Evolutionary conservation across 2,888 invertebrate genomes (phyloP).

Genomic region (Pheosia tremula): DNA sequence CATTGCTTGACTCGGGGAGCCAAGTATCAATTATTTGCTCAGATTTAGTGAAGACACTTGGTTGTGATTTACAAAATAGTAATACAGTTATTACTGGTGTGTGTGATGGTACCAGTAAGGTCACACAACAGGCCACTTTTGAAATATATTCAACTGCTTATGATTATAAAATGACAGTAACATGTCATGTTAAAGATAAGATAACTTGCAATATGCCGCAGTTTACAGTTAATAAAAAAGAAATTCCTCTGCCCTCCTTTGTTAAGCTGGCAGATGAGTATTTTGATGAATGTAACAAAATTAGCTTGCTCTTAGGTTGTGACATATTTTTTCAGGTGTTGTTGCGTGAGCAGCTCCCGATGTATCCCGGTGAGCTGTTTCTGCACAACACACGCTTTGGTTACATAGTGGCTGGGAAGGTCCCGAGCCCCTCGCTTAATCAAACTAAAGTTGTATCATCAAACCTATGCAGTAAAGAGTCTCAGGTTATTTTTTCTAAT

Average conservation of each 20-base stretch:
- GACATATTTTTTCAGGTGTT: slow-evolving; percentile 17
- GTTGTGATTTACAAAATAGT: not conserved
- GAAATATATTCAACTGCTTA: not conserved
- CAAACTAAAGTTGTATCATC: too few species aligned
- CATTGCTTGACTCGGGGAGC: not conserved
- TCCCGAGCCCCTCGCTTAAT: too few species aligned
- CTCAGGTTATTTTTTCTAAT: too few species aligned
- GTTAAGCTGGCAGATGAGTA: slow-evolving; percentile 8
- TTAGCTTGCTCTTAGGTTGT: slow-evolving; percentile 16
- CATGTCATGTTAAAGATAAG: slow-evolving; percentile 8
- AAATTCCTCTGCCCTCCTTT: not conserved
- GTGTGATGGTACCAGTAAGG: not conserved
- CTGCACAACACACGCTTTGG: slow-evolving; percentile 12
- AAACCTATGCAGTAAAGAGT: too few species aligned
- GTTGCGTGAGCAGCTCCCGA: slow-evolving; percentile 6
- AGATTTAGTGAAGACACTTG: not conserved
- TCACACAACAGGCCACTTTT: not conserved
- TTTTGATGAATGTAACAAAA: slow-evolving; percentile 7
- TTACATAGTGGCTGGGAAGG: slow-evolving; percentile 9
- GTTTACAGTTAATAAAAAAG: slow-evolving; percentile 7
- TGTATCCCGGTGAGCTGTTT: not conserved
- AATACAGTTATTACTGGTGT: not conserved
- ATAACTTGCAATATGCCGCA: slow-evolving; percentile 15
- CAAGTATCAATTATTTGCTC: not conserved
- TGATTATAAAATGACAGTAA: not conserved